Conservation (phyloP, 2,113 vertebrate species). For the Toxotes jaculatrix region DNA sequence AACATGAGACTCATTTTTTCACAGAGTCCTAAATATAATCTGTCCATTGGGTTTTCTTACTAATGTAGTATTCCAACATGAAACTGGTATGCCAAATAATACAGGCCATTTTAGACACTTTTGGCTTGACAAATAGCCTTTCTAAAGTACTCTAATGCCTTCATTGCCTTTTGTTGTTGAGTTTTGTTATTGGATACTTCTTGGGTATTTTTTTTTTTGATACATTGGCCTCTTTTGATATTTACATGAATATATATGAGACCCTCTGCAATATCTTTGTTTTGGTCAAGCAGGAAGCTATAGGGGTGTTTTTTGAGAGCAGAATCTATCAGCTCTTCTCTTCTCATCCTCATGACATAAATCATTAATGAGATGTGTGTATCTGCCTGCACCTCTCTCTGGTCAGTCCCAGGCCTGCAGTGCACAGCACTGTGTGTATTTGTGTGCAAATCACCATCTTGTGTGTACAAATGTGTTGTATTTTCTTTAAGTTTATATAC, state of each 20-base stretch:
- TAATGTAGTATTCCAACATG: background rate
- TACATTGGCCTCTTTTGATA: constrained; percentile 9
- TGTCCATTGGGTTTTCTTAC: constrained; percentile 14
- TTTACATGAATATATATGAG: constrained; percentile 38
- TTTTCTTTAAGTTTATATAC: background rate
- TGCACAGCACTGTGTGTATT: constrained; percentile 17
- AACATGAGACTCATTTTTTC: constrained; percentile 44
- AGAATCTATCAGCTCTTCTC: constrained; percentile 63
- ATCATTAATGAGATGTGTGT: constrained; percentile 70
- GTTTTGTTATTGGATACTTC: background rate
- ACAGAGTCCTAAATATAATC: background rate
- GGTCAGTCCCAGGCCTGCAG: constrained; percentile 51
- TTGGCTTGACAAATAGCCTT: background rate
- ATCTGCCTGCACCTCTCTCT: constrained; percentile 58
- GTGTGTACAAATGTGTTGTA: background rate
- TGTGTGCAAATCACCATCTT: background rate
- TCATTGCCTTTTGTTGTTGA: background rate
- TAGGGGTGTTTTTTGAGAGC: constrained; percentile 59
- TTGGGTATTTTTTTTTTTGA: constrained; percentile 15
- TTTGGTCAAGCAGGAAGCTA: constrained; percentile 56
- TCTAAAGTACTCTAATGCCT: background rate
- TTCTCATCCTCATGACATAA: constrained; percentile 63
- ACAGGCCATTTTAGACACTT: background rate
- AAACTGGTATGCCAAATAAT: background rate
- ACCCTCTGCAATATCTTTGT: constrained; percentile 23